These are phyloP conservation scores for Sinocyclocheilus anophthalmus DNA, from an alignment of 2,113 vertebrate species.

Conservation along the genomic window DNA sequence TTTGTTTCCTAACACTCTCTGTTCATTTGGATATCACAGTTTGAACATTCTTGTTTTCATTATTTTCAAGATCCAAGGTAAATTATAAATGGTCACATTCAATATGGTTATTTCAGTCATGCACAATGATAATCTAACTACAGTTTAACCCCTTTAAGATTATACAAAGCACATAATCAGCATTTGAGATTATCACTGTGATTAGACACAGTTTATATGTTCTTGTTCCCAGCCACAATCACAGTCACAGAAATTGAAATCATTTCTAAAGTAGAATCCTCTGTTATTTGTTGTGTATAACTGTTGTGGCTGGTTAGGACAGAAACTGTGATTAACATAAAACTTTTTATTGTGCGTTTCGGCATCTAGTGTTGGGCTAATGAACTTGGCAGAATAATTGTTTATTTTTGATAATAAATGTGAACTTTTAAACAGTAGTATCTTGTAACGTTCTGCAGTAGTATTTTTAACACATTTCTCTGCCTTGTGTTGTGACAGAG, in stretches of 20 bases:
- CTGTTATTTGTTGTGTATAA: background rate
- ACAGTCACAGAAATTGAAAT: background rate
- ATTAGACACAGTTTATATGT: background rate
- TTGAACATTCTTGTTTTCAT: background rate
- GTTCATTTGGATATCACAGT: background rate
- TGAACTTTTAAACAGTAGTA: background rate
- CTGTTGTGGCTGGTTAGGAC: background rate
- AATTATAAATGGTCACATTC: background rate
- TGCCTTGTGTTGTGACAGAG: background rate
- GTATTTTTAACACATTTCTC: background rate
- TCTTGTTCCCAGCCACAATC: background rate
- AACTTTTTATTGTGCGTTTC: background rate
- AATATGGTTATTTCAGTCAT: background rate
- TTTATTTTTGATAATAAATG: background rate
- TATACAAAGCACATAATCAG: conserved; percentile 4
- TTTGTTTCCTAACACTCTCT: too few relatives aligned
- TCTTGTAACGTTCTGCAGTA: background rate
- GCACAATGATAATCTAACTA: background rate
- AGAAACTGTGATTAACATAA: background rate
- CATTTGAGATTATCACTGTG: background rate
- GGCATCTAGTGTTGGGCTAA: background rate
- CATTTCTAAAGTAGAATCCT: background rate
- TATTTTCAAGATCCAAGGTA: background rate
- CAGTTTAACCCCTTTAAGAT: background rate
- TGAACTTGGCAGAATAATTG: background rate